Base-by-base conservation (phyloP, 2,113 vertebrate species). In the Perccottus glenii region DNA sequence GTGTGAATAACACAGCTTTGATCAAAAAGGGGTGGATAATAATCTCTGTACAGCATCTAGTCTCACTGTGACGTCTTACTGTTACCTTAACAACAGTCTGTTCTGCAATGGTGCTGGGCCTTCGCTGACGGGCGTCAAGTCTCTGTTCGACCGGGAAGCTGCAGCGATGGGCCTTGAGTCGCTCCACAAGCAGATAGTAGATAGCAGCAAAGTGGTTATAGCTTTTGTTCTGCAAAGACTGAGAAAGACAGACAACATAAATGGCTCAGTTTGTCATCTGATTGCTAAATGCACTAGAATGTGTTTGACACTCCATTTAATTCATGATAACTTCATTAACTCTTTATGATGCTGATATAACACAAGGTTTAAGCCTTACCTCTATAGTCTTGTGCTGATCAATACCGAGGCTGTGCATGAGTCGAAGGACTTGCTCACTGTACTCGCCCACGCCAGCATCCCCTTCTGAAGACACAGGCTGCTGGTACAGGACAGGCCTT, bases 191-290 rank as follows among this genome's bases (percentile, higher is more conserved):
- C 88, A 99, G 89, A 92, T 94, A 99, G 85, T 99, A 99, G 87
- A 99, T 99, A 72, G 98, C 98, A 88, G 96, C 96, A 84, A 98
- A 99, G 92, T 99, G 97, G 92, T 99, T 99, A 77, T 99, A 99
- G 85, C 96, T 99, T 91, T 97, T 98, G 92, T 96, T 96, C 92
- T 99, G 95, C 78, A 99, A 91, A 74, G 98, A 98, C 98, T 99
- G 90, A 14, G 80, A 62, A 74, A 15, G 40, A 89, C 67, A 62
- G 74, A 76, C 53, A 67, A 69, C 14, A 63, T 51, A 40, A 60
- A 70, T 5, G 3, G 16, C 19, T 27, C 19, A 27, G 19, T 27
- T 27, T 27, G 19, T 27, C 19, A 27, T 27, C 19, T 3, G 19
- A 27, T 27, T 27, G 19, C 48, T 47, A 48, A 27, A 27, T 27